Evolutionary conservation across 2,797 vertebrate genomes (phyloP).

Genomic region (Pyrocephalus nanus): DNA sequence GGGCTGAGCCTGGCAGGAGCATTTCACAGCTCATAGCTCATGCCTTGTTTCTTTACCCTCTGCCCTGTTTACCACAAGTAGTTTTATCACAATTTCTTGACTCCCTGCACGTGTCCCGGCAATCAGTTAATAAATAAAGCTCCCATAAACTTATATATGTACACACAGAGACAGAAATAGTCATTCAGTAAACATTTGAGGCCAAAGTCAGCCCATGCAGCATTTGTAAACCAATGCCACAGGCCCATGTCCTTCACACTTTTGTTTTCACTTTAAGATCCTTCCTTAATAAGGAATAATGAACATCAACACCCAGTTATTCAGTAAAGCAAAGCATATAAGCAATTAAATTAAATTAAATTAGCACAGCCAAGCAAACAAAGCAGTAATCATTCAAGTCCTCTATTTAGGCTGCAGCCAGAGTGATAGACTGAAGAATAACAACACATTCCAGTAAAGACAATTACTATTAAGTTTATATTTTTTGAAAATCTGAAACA

Average conservation of each 20-base stretch:
- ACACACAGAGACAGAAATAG: neutral
- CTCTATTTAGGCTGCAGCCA: conserved; percentile 59
- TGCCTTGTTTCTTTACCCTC: neutral
- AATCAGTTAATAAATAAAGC: neutral
- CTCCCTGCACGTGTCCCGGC: neutral
- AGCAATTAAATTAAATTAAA: conserved; percentile 78
- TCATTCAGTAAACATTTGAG: neutral
- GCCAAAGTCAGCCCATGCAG: neutral
- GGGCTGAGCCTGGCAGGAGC: neutral
- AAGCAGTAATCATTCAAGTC: conserved; percentile 70
- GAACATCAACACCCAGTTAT: conserved; percentile 76
- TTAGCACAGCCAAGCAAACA: conserved; percentile 77
- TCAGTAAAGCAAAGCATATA: conserved; percentile 77
- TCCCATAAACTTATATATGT: fast-evolving
- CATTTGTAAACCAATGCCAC: neutral
- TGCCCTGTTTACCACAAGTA: neutral
- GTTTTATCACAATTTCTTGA: neutral
- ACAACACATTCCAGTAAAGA: conserved; percentile 60
- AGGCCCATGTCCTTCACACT: conserved; percentile 28
- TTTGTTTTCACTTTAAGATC: conserved; percentile 69
- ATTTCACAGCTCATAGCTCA: conserved; percentile 6
- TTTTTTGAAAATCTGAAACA: conserved; percentile 34
- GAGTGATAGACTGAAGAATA: conserved; percentile 55
- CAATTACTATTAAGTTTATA: conserved; percentile 61
- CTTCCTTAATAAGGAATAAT: conserved; percentile 76